Evolutionary conservation across 2,113 vertebrate species (phyloP).

Genomic region (Aviceda subcristata): DNA sequence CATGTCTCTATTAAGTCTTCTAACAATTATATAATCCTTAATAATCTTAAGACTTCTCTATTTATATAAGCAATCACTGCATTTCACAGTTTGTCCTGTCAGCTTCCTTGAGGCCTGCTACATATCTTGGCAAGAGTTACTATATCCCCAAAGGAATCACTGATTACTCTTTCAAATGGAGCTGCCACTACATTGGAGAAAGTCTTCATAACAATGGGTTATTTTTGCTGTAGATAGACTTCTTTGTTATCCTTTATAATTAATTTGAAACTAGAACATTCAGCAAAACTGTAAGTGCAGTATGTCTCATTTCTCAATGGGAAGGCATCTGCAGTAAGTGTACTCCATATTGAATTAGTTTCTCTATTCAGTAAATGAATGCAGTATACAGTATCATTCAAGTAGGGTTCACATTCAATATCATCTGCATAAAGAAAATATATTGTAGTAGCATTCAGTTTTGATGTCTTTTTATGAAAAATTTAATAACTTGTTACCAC

Average conservation of each 20-base stretch:
- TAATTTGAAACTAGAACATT: background rate
- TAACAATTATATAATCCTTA: background rate
- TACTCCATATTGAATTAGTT: background rate
- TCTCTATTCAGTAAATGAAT: background rate
- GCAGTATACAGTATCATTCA: background rate
- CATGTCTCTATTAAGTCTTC: background rate
- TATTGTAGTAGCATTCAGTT: background rate
- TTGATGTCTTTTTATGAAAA: background rate
- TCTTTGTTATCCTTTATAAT: background rate
- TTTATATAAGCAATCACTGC: background rate
- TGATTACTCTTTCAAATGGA: background rate
- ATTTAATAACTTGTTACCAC: background rate
- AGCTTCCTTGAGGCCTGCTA: background rate
- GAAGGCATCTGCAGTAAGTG: background rate
- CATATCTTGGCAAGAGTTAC: background rate
- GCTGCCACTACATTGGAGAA: background rate
- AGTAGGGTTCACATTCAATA: background rate
- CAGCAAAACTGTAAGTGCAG: background rate
- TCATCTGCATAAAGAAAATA: background rate
- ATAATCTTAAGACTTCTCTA: background rate
- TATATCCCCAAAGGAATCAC: background rate
- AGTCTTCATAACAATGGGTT: background rate
- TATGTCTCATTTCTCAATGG: background rate
- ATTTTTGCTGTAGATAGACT: background rate
- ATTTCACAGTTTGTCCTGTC: constrained; percentile 1